Evolutionary conservation across 2,888 invertebrate species (phyloP).

Genomic region (Tinea semifulvella): DNA sequence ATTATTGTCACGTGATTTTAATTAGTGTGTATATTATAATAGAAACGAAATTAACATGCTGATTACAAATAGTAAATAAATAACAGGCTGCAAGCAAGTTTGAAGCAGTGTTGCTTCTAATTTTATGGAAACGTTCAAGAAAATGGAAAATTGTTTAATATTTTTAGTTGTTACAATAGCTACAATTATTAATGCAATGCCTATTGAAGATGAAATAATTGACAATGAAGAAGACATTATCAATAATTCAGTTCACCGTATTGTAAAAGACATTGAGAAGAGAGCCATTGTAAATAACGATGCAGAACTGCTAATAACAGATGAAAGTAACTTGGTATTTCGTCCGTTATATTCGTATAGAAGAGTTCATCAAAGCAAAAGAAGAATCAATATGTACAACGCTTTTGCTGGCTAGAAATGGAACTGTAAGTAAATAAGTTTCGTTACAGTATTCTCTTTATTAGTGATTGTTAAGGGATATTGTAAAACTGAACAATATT

Average conservation of each 20-base stretch:
- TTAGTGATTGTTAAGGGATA: background rate
- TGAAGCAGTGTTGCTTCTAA: too few relatives aligned
- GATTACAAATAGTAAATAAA: background rate
- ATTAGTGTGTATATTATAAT: background rate
- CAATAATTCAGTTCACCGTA: background rate
- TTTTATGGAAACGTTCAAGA: too few relatives aligned
- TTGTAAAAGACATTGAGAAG: background rate
- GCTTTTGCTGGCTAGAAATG: constrained; percentile 49
- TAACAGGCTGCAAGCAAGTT: background rate
- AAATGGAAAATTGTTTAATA: background rate
- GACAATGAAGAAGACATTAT: background rate
- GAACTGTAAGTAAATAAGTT: background rate
- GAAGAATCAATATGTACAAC: constrained; percentile 51
- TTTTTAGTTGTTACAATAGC: background rate
- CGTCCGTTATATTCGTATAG: constrained; percentile 48
- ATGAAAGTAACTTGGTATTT: constrained; percentile 42
- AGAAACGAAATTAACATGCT: background rate
- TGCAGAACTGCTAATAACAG: constrained; percentile 30
- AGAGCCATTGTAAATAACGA: constrained; percentile 5
- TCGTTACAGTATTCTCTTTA: background rate
- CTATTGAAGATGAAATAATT: too few relatives aligned
- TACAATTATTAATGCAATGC: too few relatives aligned
- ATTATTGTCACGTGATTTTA: background rate
- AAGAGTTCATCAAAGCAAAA: constrained; percentile 47
- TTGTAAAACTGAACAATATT: background rate